Evolutionary conservation across 2,888 invertebrate species (phyloP).

Genomic region (Stenodera caucasica): DNA sequence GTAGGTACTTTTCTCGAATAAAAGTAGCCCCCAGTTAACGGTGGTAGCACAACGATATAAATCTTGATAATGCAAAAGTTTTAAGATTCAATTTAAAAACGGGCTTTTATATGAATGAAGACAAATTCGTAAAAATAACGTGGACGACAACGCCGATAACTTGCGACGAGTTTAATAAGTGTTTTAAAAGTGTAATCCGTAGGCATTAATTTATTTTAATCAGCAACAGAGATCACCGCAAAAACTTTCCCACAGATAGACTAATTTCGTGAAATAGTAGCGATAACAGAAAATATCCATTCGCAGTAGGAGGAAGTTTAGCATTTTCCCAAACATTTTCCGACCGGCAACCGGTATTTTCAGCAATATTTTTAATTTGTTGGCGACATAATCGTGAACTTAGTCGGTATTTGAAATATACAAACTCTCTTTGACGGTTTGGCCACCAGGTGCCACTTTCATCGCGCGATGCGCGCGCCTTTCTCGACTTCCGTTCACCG

Average conservation of each 20-base stretch:
- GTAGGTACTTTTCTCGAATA: too few relatives aligned
- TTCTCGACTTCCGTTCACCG: too few relatives aligned
- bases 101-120: slow-evolving; percentile 42
- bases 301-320: neutral
- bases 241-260: neutral
- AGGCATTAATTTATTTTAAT: slow-evolving; percentile 22
- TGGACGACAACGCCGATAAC: slow-evolving; percentile 22
- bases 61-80: slow-evolving; percentile 51
- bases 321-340: too few relatives aligned
- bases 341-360: too few relatives aligned
- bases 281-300: neutral
- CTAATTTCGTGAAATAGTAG: neutral
- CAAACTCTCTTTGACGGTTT: too few relatives aligned
- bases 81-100: slow-evolving; percentile 48
- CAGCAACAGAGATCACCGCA: neutral
- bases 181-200: slow-evolving; percentile 22
- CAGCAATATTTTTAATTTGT: too few relatives aligned
- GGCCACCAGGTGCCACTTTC: too few relatives aligned
- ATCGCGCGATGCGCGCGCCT: too few relatives aligned
- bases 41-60: too few relatives aligned
- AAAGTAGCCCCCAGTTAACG: too few relatives aligned
- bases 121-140: slow-evolving; percentile 39
- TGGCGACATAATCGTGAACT: too few relatives aligned
- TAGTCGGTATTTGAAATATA: too few relatives aligned
- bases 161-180: slow-evolving; percentile 12